Evolutionary conservation across 92 coral and sea anemone species (phyloP).

Genomic region (Paragorgia papillata): DNA sequence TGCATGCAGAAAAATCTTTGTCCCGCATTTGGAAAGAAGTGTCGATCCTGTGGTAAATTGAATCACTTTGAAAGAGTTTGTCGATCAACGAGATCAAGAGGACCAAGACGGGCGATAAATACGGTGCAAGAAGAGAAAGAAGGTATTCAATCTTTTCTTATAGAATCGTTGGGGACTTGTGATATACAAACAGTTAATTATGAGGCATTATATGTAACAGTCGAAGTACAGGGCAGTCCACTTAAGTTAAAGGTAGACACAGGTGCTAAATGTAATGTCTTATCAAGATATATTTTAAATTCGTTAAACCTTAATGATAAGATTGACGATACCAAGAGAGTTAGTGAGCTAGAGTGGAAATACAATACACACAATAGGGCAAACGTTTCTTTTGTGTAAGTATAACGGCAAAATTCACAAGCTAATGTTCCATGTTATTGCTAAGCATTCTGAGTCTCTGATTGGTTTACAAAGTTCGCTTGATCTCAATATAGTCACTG

Average conservation of each 20-base stretch:
- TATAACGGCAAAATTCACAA: conserved; percentile 22
- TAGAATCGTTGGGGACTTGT: conserved; percentile 13
- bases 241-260: conserved; percentile 44
- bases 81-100: conserved; percentile 15
- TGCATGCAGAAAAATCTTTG: too few species aligned
- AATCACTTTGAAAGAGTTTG: conserved; percentile 38
- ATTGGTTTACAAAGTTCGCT: conserved; percentile 53
- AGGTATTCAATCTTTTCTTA: conserved; percentile 31
- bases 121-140: conserved; percentile 2
- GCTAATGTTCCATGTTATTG: conserved; percentile 27
- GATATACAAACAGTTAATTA: conserved; percentile 21
- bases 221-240: conserved; percentile 2
- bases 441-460: conserved; percentile 17
- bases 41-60: conserved; percentile 26
- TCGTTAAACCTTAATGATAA: conserved; percentile 6
- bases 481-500: conserved; percentile 34
- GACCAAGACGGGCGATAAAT: neutral
- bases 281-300: conserved; percentile 18
- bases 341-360: neutral
- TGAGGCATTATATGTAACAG: neutral
- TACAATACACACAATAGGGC: neutral
- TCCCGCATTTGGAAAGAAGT: conserved; percentile 35
- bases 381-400: conserved; percentile 1
- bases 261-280: conserved; percentile 49
- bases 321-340: conserved; percentile 29